Evolutionary conservation across 2,113 vertebrate species (phyloP).

Genomic region (Cavia porcellus): DNA sequence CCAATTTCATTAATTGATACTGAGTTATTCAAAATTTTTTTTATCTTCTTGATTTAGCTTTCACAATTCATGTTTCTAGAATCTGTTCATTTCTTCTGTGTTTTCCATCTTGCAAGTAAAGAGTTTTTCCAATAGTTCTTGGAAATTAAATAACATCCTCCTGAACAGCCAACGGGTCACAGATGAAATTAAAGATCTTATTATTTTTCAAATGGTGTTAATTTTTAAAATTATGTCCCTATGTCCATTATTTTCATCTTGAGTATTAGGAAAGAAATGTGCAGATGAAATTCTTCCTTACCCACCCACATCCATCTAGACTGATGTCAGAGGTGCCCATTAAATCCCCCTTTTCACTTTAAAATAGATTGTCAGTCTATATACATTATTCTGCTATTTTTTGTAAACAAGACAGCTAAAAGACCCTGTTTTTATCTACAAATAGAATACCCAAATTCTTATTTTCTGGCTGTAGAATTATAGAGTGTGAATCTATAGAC

Average conservation of each 20-base stretch:
- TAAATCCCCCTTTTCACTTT: background rate
- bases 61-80: too few relatives aligned
- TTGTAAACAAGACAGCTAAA: background rate
- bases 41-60: too few relatives aligned
- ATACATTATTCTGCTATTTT: background rate
- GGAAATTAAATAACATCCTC: too few relatives aligned
- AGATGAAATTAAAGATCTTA: background rate
- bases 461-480: background rate
- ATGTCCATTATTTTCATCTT: background rate
- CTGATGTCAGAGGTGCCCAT: background rate
- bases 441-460: background rate
- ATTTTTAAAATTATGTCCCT: background rate
- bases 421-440: background rate
- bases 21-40: too few relatives aligned
- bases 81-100: too few relatives aligned
- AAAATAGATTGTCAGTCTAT: background rate
- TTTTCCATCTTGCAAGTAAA: too few relatives aligned
- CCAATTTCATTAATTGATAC: too few relatives aligned
- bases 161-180: too few relatives aligned
- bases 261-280: background rate
- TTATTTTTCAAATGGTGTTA: background rate
- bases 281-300: background rate
- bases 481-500: background rate
- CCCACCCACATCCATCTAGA: background rate
- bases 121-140: too few relatives aligned